These are phyloP conservation scores for Novumbra hubbsi DNA, from an alignment of 2,797 vertebrate genomes.

Conservation along the genomic window DNA sequence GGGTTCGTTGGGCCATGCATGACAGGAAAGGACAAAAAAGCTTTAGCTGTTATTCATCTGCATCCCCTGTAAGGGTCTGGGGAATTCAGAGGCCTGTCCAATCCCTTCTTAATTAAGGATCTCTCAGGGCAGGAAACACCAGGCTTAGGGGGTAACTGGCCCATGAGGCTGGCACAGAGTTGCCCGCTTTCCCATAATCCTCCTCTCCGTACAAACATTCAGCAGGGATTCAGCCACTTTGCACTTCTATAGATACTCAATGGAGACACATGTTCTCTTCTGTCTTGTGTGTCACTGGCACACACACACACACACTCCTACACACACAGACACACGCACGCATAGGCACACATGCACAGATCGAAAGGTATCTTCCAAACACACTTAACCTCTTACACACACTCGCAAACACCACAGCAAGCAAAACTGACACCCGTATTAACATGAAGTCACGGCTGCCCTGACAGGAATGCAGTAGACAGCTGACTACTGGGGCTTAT, in stretches of 20 bases:
- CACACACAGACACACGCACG: conserved; percentile 37
- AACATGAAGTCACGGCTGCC: conserved; percentile 60
- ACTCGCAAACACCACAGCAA: conserved; percentile 26
- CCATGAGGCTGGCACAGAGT: conserved; percentile 57
- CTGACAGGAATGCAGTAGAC: conserved; percentile 74
- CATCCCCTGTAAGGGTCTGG: conserved; percentile 55
- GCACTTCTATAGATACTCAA: conserved; percentile 61
- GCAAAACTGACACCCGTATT: conserved; percentile 54
- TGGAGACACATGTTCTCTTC: conserved; percentile 19
- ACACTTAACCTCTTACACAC: conserved; percentile 22
- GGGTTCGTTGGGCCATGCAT: conserved; percentile 35
- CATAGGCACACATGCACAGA: conserved; percentile 25
- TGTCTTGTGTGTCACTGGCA: neutral
- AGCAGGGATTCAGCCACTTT: conserved; percentile 65
- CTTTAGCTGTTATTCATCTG: conserved; percentile 41
- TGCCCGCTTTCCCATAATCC: conserved; percentile 67
- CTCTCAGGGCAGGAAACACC: conserved; percentile 69
- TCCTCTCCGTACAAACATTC: conserved; percentile 69
- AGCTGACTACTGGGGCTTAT: conserved; percentile 75
- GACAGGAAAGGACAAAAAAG: conserved; percentile 16
- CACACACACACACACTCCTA: conserved; percentile 32
- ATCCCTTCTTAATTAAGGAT: conserved; percentile 71
- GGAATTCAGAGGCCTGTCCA: conserved; percentile 52
- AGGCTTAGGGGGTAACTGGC: conserved; percentile 67
- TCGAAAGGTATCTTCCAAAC: neutral